Base-by-base conservation (phyloP, 2,113 vertebrate species). In the Phalacrocorax brasilianus region DNA sequence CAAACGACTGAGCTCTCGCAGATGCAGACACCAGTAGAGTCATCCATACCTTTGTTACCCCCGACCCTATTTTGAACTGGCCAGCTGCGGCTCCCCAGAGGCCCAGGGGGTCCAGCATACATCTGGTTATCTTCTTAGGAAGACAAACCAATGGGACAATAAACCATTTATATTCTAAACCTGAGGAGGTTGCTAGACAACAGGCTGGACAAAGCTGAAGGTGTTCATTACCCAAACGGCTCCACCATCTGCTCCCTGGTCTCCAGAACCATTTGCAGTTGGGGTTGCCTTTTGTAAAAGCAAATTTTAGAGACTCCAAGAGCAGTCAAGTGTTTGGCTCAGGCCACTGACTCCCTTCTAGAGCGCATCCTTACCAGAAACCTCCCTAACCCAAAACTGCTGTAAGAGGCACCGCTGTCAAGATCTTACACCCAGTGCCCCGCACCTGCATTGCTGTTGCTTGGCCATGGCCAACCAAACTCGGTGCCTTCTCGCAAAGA, bases 1-100 rank as follows among this genome's bases (percentile, higher is more conserved):
- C 85, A 89, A 93, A 81, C 0, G 14, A 56, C 86, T 33, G 73
- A 89, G 82, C 55, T 72, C 75, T 55, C 75, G 87, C 44, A 62
- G 73, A 65, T 12, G 14, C 84, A 95, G 95, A 81, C 86, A 91
- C 50, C 62, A 33, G 49, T 75, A 14, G 83, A 82, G 76, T 49
- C 77, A 91, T 78, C 92, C 80, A 58, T 68, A 82, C 53, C 83
- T 89, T 91, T 96, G 80, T 87, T 95, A 81, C 61, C 44, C 72
- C 27, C 70, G 12, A 75, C 30, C 67, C 62, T 78, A 19, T 81
- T 94, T 78, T 92, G 80, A 93, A 65, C 33, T 20, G 33, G 84
- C 79, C 85, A 87, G 68, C 40, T 12, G 4, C 91, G 65, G 68
- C 40, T 92, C 26, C 44, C 17, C 13, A 55, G 80, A 86, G 88